phyloP scores from a whole-genome alignment of 2,797 vertebrate species.

The Gadopsis bispinosus region DNA sequence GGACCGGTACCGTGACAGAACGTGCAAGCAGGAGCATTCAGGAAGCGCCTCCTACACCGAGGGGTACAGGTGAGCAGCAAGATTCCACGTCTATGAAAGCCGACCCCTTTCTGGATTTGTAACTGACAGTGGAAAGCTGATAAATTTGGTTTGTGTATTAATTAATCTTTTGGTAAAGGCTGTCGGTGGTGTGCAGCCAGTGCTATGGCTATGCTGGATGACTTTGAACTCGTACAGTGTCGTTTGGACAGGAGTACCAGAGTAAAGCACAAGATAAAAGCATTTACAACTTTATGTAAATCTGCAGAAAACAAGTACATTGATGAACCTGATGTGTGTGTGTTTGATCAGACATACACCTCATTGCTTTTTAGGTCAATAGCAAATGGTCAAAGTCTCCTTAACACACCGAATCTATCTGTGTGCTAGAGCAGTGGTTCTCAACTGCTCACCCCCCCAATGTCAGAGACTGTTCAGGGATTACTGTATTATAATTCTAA shows the following conservation, averaged over 20 bases:
- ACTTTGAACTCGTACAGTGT: background rate
- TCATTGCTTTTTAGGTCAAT: background rate
- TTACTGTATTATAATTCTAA: no score
- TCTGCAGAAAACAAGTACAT: background rate
- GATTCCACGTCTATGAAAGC: background rate
- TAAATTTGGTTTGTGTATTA: background rate
- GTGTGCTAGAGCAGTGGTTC: no score
- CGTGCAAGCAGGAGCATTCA: slow-evolving; percentile 54
- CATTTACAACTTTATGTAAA: background rate
- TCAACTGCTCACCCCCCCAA: no score
- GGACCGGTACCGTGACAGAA: slow-evolving; percentile 49
- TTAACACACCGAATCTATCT: background rate
- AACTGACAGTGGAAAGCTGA: background rate
- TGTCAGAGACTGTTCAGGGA: no score
- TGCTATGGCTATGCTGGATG: background rate
- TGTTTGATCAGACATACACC: background rate
- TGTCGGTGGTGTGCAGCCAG: background rate
- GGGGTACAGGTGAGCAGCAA: slow-evolving; percentile 71
- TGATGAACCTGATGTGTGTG: background rate
- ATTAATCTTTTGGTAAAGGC: background rate
- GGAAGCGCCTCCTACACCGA: slow-evolving; percentile 49
- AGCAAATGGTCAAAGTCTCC: no score
- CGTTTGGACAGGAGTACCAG: background rate
- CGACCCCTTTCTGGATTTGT: background rate
- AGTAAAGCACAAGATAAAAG: background rate